Percentiles rank a stretch among this genome's conserved stretches.
phyloP scores from a whole-genome alignment of 2,797 vertebrate genomes.

The Nannoperca australis region DNA sequence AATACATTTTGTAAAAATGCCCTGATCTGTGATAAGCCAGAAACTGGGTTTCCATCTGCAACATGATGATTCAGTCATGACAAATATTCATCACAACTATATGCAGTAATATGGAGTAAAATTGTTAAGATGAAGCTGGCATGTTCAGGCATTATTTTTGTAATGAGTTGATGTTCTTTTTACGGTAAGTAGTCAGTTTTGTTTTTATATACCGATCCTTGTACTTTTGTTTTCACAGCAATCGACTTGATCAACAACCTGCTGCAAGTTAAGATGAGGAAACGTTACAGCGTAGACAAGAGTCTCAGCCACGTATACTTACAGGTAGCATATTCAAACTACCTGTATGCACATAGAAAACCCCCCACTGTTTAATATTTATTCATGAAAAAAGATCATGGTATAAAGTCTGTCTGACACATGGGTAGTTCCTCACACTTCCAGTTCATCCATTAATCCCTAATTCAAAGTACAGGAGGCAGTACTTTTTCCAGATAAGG shows the following conservation, averaged over 20 bases:
- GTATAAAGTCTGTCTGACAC: background rate
- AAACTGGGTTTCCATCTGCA: background rate
- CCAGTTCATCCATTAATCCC: background rate
- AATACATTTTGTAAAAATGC: background rate
- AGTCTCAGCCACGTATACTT: constrained; percentile 92
- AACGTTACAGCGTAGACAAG: constrained; percentile 95
- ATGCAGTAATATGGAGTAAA: background rate
- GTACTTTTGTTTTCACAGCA: constrained; percentile 78
- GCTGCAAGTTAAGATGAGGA: constrained; percentile 95
- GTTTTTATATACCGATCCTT: background rate
- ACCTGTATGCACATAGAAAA: background rate
- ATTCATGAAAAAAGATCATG: background rate
- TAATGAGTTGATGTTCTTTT: background rate
- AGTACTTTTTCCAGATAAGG: background rate
- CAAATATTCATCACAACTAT: background rate
- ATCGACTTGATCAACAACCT: constrained; percentile 95
- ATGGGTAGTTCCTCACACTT: background rate
- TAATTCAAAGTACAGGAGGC: background rate
- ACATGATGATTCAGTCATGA: background rate
- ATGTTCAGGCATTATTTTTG: background rate
- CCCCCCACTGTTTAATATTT: background rate
- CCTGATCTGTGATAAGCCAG: background rate
- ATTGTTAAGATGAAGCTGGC: background rate
- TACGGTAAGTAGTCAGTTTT: background rate
- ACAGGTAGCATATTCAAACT: constrained; percentile 83